These are phyloP conservation scores for Progne subis DNA, from an alignment of 2,113 vertebrate species.

Conservation along the genomic window DNA sequence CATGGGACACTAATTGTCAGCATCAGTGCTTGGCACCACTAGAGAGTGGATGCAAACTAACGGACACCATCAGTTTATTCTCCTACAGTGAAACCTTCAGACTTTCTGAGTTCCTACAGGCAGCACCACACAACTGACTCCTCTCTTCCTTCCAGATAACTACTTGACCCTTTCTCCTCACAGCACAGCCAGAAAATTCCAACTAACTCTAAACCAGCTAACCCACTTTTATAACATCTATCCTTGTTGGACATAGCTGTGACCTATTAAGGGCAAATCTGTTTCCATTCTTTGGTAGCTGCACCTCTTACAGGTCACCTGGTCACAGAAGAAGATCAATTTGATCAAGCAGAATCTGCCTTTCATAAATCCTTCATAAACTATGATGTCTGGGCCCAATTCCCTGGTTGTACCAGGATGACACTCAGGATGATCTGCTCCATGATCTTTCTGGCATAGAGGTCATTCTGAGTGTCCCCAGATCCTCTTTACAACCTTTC, in stretches of 20 bases:
- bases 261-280: neutral
- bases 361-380: neutral
- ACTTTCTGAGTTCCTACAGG: neutral
- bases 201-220: neutral
- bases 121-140: neutral
- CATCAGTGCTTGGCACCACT: neutral
- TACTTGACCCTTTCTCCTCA: neutral
- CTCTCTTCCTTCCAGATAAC: neutral
- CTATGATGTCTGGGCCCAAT: fast-evolving
- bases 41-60: neutral
- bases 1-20: neutral
- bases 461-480: neutral
- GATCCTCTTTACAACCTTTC: no score
- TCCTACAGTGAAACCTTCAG: neutral
- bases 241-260: neutral
- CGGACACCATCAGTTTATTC: neutral
- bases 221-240: neutral
- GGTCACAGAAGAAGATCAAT: neutral
- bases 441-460: neutral
- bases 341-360: neutral
- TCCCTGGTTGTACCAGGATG: neutral
- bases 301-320: neutral
- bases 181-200: neutral
- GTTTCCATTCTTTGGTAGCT: neutral
- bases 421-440: neutral